These are phyloP conservation scores for Sitta carolinensis DNA, from an alignment of 2,797 vertebrate genomes.

Conservation along the genomic window DNA sequence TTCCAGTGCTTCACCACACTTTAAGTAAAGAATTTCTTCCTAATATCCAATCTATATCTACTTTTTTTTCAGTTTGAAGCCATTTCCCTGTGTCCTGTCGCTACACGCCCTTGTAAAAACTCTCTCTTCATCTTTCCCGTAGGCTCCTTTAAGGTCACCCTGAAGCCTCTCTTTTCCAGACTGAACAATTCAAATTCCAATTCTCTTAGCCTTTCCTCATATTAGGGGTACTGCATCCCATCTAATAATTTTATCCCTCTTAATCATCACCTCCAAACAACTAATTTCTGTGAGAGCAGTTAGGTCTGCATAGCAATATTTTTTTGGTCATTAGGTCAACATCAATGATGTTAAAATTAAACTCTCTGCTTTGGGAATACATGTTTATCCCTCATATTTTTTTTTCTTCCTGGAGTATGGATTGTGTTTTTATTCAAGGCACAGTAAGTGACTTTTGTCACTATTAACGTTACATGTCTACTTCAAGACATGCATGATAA, in stretches of 20 bases:
- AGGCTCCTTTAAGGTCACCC: background rate
- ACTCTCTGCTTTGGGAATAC: background rate
- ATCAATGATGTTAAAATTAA: slow-evolving; percentile 29
- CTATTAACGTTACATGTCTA: background rate
- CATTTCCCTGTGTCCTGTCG: background rate
- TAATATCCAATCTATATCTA: background rate
- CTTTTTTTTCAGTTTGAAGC: background rate
- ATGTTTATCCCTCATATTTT: background rate
- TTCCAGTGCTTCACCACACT: background rate
- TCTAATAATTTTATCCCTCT: background rate
- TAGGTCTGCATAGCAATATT: background rate
- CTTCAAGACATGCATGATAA: background rate
- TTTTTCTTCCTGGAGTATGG: background rate
- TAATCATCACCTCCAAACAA: background rate
- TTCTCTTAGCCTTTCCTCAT: background rate
- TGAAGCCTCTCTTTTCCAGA: background rate
- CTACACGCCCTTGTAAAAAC: fast-evolving
- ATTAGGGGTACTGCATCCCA: background rate
- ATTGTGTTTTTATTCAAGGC: background rate
- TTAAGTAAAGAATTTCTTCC: background rate
- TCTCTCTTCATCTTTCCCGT: background rate
- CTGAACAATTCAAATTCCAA: background rate
- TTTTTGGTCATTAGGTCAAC: background rate
- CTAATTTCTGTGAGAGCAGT: background rate
- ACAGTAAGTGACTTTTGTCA: background rate